Evolutionary conservation across 2,888 invertebrate species (phyloP), one percentile per base, ranked within the genome.

Genomic region (Caenorhabditis imperialis): DNA sequence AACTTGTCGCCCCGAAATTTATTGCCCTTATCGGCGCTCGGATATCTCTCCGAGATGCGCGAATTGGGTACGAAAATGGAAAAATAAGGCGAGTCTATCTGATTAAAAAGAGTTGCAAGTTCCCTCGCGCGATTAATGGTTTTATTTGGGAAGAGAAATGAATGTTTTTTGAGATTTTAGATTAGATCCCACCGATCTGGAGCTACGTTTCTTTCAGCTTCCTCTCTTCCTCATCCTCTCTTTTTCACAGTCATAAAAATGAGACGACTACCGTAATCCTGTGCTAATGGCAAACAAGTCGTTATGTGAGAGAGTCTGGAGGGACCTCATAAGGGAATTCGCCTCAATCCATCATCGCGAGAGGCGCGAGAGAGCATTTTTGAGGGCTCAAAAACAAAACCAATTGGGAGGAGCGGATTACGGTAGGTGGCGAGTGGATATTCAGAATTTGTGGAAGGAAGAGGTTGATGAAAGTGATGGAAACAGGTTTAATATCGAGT

Each of bases 241-340:
- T 18, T 33, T n/a, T n/a, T 16, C 27, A 27, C 22, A 30, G 30
- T 30, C 30, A 30, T 30, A 30, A 30, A 30, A n/a, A 7, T 30
- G 6, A 7, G 7, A 30, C 30, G 30, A 6, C 30, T 30, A 30
- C 30, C 30, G 30, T 30, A 30, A 10, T 12, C 12, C 65, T n/a
- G n/a, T n/a, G n/a, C n/a, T 69, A 69, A 69, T 69, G 45, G 67
- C 67, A 69, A 69, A 69, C 67, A 69, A 69, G 58, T 58, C 57
- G 67, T 69, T 69, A 69, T 42, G 22, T 47, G 35, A n/a, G n/a
- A n/a, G n/a, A n/a, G 33, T 30, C 54, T 14, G 16, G 12, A 3
- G 42, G 50, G 42, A 47, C 51, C 50, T 47, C 67, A 69, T 69
- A 69, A 69, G 67, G 67, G 67, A 58, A 69, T 69, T 69, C 55